These are phyloP conservation scores for Hydropotes inermis DNA, from an alignment of 2,113 vertebrate species.

Conservation along the genomic window DNA sequence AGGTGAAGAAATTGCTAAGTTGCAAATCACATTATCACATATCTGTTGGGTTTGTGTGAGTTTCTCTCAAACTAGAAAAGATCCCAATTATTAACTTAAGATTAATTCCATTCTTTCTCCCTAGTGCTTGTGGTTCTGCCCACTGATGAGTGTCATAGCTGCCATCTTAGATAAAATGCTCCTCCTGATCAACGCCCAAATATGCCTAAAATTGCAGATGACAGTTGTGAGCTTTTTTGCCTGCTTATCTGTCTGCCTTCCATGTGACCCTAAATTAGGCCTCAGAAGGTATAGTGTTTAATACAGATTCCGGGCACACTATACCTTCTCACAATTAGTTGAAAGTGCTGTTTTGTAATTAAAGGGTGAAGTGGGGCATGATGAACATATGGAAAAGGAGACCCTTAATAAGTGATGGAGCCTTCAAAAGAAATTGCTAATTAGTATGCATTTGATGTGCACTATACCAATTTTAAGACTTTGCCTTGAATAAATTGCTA, in stretches of 20 bases:
- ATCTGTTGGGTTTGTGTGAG: not conserved
- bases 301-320: constrained; percentile 72
- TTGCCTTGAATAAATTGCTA: constrained; percentile 84
- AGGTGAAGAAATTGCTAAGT: constrained; percentile 1
- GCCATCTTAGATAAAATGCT: constrained; percentile 49
- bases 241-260: constrained; percentile 70
- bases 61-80: constrained; percentile 19
- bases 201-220: constrained; percentile 65
- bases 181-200: constrained; percentile 56
- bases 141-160: not conserved
- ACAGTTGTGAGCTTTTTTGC: constrained; percentile 55
- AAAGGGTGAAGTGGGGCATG: constrained; percentile 84
- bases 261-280: constrained; percentile 71
- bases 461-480: constrained; percentile 85
- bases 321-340: constrained; percentile 80
- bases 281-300: constrained; percentile 78
- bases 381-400: constrained; percentile 84
- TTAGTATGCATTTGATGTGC: constrained; percentile 85
- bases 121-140: not conserved
- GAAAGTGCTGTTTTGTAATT: constrained; percentile 82
- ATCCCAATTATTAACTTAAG: constrained; percentile 10
- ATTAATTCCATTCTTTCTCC: constrained; percentile 22
- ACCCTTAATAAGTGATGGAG: constrained; percentile 81
- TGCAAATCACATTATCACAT: constrained; percentile 26
- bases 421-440: constrained; percentile 85